Evolutionary conservation across 92 coral and sea anemone species (phyloP).

Genomic region (Phenganax marumi): DNA sequence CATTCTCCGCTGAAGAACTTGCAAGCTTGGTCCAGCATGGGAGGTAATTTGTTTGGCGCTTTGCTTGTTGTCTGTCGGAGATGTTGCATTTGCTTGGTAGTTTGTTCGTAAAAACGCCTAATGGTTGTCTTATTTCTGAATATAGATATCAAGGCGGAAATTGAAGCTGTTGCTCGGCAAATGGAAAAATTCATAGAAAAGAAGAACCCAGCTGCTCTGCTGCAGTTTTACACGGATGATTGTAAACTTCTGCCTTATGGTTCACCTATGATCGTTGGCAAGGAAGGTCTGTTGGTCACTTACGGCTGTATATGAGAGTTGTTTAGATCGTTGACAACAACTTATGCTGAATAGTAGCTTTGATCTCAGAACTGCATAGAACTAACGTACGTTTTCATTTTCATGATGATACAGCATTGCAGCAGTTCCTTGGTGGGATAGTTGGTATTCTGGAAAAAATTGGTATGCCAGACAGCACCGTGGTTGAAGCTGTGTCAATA

Average conservation of each 20-base stretch:
- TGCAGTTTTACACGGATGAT: slow-evolving; percentile 1
- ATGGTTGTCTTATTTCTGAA: not conserved
- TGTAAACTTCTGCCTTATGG: not conserved
- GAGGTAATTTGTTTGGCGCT: no score
- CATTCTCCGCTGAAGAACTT: no score
- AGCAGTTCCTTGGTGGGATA: not conserved
- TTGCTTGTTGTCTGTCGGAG: no score
- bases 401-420: not conserved
- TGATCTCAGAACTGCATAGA: not conserved
- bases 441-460: not conserved
- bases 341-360: not conserved
- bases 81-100: no score
- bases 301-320: not conserved
- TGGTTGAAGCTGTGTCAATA: not conserved
- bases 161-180: not conserved
- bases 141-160: not conserved
- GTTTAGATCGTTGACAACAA: not conserved
- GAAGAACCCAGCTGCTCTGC: not conserved
- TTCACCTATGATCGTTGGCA: not conserved
- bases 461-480: not conserved
- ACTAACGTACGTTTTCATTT: not conserved
- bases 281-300: not conserved
- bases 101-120: no score
- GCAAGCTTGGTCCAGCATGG: no score
- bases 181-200: not conserved